Evolutionary conservation across 2,113 vertebrate genomes (phyloP).

Genomic region (Plectropomus leopardus): DNA sequence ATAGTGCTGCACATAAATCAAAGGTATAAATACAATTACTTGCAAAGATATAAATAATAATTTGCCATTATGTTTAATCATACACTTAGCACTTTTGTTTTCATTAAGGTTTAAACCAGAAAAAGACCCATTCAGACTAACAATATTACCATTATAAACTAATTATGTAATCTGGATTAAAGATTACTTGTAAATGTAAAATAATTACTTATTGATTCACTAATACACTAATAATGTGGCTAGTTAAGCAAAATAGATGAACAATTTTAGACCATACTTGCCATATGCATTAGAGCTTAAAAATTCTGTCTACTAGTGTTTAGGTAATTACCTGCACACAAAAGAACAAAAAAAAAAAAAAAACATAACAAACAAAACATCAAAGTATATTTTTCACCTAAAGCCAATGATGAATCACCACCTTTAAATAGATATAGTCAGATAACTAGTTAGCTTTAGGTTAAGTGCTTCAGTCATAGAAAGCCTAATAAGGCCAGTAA

Average conservation of each 20-base stretch:
- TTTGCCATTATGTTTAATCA: neutral
- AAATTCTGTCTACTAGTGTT: neutral
- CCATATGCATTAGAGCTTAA: neutral
- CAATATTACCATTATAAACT: neutral
- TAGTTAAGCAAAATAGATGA: neutral
- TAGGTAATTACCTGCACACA: conserved; percentile 1
- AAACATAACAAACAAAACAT: too few species aligned
- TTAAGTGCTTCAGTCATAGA: neutral
- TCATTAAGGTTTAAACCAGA: neutral
- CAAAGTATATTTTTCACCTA: neutral
- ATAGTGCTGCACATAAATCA: neutral
- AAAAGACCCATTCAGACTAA: neutral
- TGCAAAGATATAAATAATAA: neutral
- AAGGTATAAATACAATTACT: neutral
- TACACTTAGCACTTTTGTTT: neutral
- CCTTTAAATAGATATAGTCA: too few species aligned
- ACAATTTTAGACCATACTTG: neutral
- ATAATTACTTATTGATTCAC: conserved; percentile 10
- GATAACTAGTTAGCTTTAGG: too few species aligned
- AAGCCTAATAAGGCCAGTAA: neutral
- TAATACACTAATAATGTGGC: neutral
- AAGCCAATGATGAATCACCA: neutral
- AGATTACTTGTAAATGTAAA: neutral
- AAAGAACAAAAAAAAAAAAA: conserved; percentile 12
- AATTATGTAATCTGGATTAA: neutral